phyloP scores from a whole-genome alignment of 2,113 vertebrate genomes.

The Ammodytes dubius region DNA sequence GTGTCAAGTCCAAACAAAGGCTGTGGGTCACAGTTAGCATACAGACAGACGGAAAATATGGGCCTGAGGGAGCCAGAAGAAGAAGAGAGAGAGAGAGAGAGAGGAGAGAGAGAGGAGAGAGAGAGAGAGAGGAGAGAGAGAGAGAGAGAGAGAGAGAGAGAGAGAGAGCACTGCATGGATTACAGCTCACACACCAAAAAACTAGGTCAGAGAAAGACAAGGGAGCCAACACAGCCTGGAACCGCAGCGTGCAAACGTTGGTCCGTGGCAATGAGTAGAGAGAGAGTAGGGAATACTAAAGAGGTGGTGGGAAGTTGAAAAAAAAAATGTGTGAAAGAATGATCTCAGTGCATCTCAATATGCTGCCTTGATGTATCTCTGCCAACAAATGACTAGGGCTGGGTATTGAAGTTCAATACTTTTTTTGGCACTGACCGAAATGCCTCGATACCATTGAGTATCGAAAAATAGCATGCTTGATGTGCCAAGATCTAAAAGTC shows the following conservation, averaged over 20 bases:
- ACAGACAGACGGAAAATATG: slow-evolving; percentile 43
- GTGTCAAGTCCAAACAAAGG: slow-evolving; percentile 32
- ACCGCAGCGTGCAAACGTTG: slow-evolving; percentile 62
- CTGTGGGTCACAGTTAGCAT: slow-evolving; percentile 18
- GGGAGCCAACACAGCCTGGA: slow-evolving; percentile 66
- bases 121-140: slow-evolving; percentile 17
- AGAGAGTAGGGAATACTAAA: slow-evolving; percentile 60
- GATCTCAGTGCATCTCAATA: slow-evolving; percentile 37
- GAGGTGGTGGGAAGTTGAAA: slow-evolving; percentile 43
- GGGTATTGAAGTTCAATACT: too few species aligned
- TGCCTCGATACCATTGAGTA: too few species aligned
- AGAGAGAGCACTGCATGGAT: slow-evolving; percentile 63
- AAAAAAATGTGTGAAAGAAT: slow-evolving; percentile 7
- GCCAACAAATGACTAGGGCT: slow-evolving; percentile 4
- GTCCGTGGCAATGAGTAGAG: slow-evolving; percentile 45
- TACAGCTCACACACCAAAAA: slow-evolving; percentile 67
- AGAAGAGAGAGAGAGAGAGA: slow-evolving; percentile 32
- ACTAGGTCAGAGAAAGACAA: slow-evolving; percentile 78
- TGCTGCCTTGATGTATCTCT: slow-evolving; percentile 6
- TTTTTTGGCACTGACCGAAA: too few species aligned
- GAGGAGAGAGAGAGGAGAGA: slow-evolving; percentile 17
- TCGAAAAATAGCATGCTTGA: too few species aligned
- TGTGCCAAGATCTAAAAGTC: too few species aligned
- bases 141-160: slow-evolving; percentile 19
- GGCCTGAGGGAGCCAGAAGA: slow-evolving; percentile 27